Evolutionary conservation across 2,888 invertebrate species (phyloP).

Genomic region (Eugnorisma glareosa): DNA sequence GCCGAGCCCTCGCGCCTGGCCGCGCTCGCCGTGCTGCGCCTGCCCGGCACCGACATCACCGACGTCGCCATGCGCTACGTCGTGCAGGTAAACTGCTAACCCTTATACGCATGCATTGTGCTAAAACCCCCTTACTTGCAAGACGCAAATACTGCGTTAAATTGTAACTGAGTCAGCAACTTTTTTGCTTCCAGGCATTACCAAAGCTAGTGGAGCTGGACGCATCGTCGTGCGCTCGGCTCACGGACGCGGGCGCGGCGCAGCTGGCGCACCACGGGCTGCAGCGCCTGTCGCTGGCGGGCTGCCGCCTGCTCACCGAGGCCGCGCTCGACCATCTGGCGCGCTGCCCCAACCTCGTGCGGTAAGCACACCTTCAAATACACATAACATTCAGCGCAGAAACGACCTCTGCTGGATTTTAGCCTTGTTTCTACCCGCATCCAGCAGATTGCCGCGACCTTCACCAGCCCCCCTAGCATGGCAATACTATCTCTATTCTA

Average conservation of each 20-base stretch:
- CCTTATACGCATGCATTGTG: neutral
- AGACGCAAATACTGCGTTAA: neutral
- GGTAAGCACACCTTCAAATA: constrained; percentile 67
- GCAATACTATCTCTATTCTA: no score
- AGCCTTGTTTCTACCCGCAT: neutral
- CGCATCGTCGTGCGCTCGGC: constrained; percentile 95
- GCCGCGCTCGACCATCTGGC: constrained; percentile 95
- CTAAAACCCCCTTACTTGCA: neutral
- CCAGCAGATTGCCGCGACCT: neutral
- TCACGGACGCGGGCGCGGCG: constrained; percentile 97
- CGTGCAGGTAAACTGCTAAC: constrained; percentile 79
- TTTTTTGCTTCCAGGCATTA: constrained; percentile 90
- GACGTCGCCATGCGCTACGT: constrained; percentile 94
- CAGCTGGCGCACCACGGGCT: constrained; percentile 95
- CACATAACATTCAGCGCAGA: neutral
- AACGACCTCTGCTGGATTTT: neutral
- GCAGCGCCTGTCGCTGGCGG: constrained; percentile 94
- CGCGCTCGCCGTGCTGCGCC: constrained; percentile 93
- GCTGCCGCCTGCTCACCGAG: constrained; percentile 95
- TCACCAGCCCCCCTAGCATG: no score
- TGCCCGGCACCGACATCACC: constrained; percentile 97
- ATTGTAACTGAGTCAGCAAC: neutral
- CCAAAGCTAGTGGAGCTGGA: constrained; percentile 94
- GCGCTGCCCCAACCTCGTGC: constrained; percentile 93
- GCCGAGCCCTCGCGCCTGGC: constrained; percentile 91